phyloP scores from a whole-genome alignment of 2,888 invertebrate genomes.

The Thecocarcelia acutangulata region DNA sequence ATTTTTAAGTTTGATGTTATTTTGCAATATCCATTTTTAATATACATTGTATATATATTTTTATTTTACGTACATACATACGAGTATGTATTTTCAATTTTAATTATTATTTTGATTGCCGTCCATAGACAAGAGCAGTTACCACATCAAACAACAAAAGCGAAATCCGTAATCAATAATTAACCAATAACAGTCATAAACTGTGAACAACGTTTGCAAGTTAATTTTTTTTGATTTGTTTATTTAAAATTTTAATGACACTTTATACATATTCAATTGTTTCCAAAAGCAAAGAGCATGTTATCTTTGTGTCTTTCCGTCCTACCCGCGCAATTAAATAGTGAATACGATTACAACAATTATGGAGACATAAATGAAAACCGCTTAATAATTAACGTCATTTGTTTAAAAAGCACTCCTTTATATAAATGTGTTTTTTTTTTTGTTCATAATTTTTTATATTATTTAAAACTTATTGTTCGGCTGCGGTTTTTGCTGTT shows the following conservation, averaged over 20 bases:
- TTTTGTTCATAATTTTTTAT: neutral
- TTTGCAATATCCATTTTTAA: too few species aligned
- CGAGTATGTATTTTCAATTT: conserved; percentile 23
- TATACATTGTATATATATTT: too few species aligned
- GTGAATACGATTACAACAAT: conserved; percentile 12
- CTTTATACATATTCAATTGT: conserved; percentile 19
- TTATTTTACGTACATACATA: too few species aligned
- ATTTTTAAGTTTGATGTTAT: too few species aligned
- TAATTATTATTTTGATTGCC: conserved; percentile 46
- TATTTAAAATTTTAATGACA: conserved; percentile 28
- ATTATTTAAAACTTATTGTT: conserved; percentile 33
- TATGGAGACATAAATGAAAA: conserved; percentile 36
- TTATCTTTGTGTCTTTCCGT: neutral
- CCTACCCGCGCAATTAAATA: neutral
- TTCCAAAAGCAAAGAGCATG: conserved; percentile 16
- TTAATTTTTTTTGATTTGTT: conserved; percentile 55
- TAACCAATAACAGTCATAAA: conserved; percentile 48
- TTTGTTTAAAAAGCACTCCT: conserved; percentile 32
- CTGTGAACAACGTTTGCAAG: conserved; percentile 20
- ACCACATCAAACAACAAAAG: conserved; percentile 18
- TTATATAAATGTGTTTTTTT: conserved; percentile 44
- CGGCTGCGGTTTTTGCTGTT: conserved; percentile 12
- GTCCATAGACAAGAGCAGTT: conserved; percentile 15
- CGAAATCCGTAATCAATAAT: conserved; percentile 51
- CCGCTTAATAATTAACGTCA: conserved; percentile 60